These are phyloP conservation scores for Chrysolina oricalcia DNA, from an alignment of 2,888 invertebrate genomes.

Conservation along the genomic window DNA sequence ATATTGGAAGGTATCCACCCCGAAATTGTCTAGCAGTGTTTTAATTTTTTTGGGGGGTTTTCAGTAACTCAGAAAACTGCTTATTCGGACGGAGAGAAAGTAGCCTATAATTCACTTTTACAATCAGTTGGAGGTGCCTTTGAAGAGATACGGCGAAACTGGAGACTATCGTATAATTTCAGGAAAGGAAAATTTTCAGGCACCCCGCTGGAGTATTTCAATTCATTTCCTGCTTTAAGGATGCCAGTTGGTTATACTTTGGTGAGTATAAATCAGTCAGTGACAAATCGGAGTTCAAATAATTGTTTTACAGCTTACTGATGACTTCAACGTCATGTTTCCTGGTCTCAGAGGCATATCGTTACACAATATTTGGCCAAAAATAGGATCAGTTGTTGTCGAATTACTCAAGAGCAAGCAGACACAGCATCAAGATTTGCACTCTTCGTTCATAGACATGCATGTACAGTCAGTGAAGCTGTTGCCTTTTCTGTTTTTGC, in stretches of 20 bases:
- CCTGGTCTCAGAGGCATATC: slow-evolving; percentile 29
- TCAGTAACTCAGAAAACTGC: background rate
- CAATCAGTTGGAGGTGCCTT: slow-evolving; percentile 12
- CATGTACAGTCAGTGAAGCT: slow-evolving; percentile 33
- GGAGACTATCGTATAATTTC: slow-evolving; percentile 25
- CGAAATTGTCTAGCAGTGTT: too few species aligned
- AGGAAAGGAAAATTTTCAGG: slow-evolving; percentile 25
- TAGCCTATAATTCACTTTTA: slow-evolving; percentile 26
- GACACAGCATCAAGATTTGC: slow-evolving; percentile 29
- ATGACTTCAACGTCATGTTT: slow-evolving; percentile 38
- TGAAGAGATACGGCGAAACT: slow-evolving; percentile 1
- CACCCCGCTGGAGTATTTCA: slow-evolving; percentile 33
- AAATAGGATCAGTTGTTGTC: slow-evolving; percentile 31
- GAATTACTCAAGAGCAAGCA: slow-evolving; percentile 39
- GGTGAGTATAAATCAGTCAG: slow-evolving; percentile 20
- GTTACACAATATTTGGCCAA: slow-evolving; percentile 38
- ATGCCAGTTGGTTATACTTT: slow-evolving; percentile 32
- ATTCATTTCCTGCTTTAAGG: slow-evolving; percentile 33
- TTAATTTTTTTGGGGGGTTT: background rate
- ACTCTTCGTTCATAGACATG: slow-evolving; percentile 20
- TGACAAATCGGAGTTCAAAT: background rate
- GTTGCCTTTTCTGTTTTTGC: slow-evolving; percentile 37
- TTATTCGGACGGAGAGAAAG: slow-evolving; percentile 31
- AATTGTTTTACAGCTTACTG: slow-evolving; percentile 33
- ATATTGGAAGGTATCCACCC: too few species aligned